Conservation (phyloP, 2,888 invertebrate genomes). For the Ectobius pallidus region DNA sequence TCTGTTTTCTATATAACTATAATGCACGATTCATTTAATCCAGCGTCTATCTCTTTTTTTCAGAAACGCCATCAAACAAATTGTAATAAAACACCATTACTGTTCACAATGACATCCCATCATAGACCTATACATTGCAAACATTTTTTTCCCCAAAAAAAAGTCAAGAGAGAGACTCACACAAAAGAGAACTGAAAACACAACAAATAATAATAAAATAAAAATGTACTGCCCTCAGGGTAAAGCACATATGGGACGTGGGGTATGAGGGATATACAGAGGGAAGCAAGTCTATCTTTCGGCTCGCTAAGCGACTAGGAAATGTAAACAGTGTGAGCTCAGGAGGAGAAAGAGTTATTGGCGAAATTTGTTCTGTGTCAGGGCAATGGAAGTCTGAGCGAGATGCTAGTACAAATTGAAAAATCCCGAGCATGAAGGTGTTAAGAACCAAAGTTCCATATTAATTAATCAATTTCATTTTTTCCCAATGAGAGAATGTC, state of each 20-base stretch:
- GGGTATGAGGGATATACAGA: not conserved
- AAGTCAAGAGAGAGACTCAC: slow-evolving; percentile 2
- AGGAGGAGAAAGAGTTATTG: slow-evolving; percentile 28
- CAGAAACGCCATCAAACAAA: slow-evolving; percentile 36
- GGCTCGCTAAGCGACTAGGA: slow-evolving; percentile 16
- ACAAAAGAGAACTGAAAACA: slow-evolving; percentile 23
- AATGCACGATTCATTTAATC: slow-evolving; percentile 31
- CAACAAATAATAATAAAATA: slow-evolving; percentile 24
- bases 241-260: not conserved
- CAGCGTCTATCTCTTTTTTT: slow-evolving; percentile 23
- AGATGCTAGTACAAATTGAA: slow-evolving; percentile 5
- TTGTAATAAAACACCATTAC: slow-evolving; percentile 39
- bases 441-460: too few relatives aligned
- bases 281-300: slow-evolving; percentile 16
- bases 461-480: too few relatives aligned
- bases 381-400: not conserved
- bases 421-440: not conserved
- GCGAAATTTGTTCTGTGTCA: slow-evolving; percentile 33
- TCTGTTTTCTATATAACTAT: slow-evolving; percentile 23
- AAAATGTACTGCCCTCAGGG: slow-evolving; percentile 7
- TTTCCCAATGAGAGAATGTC: too few relatives aligned
- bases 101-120: slow-evolving; percentile 35
- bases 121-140: slow-evolving; percentile 34
- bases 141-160: slow-evolving; percentile 28
- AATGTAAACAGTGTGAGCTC: slow-evolving; percentile 16